Evolutionary conservation across 2,113 vertebrate genomes (phyloP).

Genomic region (Gambusia holbrooki): DNA sequence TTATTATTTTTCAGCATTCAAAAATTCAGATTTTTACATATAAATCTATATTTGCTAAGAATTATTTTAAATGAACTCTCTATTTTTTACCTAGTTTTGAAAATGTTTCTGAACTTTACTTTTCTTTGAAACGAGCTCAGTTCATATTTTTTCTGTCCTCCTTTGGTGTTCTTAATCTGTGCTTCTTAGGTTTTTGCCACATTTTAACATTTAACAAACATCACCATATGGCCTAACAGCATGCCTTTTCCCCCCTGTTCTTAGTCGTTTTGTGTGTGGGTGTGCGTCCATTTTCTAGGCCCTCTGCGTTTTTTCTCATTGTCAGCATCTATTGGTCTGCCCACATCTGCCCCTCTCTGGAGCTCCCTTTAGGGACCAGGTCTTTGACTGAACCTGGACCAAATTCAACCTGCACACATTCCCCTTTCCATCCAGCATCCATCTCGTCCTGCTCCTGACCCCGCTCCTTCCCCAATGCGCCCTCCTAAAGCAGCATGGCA

Average conservation of each 20-base stretch:
- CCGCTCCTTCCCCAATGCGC: constrained; percentile 27
- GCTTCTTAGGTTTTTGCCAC: constrained; percentile 36
- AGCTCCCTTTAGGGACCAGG: constrained; percentile 54
- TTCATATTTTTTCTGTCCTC: constrained; percentile 35
- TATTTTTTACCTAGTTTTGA: constrained; percentile 8
- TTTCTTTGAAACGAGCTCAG: constrained; percentile 10
- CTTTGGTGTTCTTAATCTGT: constrained; percentile 21
- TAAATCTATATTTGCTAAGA: background rate
- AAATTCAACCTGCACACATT: constrained; percentile 47
- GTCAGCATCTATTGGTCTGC: constrained; percentile 65
- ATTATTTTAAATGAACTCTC: background rate
- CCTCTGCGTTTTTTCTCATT: constrained; percentile 70
- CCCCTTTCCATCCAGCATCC: constrained; percentile 54
- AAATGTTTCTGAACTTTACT: constrained; percentile 2
- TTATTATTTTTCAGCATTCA: background rate
- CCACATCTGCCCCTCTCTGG: constrained; percentile 49
- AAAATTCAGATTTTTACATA: background rate
- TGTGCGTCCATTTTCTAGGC: constrained; percentile 60
- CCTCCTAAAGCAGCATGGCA: constrained; percentile 66
- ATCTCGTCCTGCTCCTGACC: constrained; percentile 55
- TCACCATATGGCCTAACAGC: constrained; percentile 75
- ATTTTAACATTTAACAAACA: constrained; percentile 52
- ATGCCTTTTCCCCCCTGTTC: constrained; percentile 52
- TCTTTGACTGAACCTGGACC: constrained; percentile 70
- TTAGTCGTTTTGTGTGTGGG: constrained; percentile 2